A percentile compares a stretch with the other conserved stretches of the same genome.
phyloP scores from a whole-genome alignment of 2,888 invertebrate species.

The Ferdinandea cuprea region DNA sequence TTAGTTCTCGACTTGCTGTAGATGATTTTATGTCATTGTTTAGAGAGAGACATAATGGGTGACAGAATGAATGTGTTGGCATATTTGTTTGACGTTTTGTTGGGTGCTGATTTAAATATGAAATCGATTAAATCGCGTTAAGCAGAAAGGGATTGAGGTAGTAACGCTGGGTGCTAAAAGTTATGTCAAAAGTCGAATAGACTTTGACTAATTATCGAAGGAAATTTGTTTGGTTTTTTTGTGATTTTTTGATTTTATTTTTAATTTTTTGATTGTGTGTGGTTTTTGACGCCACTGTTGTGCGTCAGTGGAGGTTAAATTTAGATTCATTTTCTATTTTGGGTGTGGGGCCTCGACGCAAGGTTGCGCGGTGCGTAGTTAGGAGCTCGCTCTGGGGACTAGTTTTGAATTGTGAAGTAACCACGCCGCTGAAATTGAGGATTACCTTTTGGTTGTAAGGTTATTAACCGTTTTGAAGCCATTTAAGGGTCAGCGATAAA shows the following conservation, averaged over 20 bases:
- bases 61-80: constrained; percentile 31
- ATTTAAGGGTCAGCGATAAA: too few relatives aligned
- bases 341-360: neutral
- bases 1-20: constrained; percentile 54
- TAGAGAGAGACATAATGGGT: constrained; percentile 18
- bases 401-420: too few relatives aligned
- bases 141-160: neutral
- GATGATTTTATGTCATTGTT: constrained; percentile 57
- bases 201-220: constrained; percentile 3
- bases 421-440: too few relatives aligned
- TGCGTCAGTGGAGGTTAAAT: constrained; percentile 3
- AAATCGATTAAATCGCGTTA: constrained; percentile 6
- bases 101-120: constrained; percentile 26
- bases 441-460: too few relatives aligned
- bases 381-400: too few relatives aligned
- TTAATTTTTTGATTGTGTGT: neutral
- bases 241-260: too few relatives aligned
- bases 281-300: neutral
- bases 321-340: neutral
- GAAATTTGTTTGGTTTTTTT: neutral
- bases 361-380: neutral
- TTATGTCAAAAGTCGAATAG: constrained; percentile 3
- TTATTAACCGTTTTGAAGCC: too few relatives aligned
- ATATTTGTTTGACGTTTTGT: constrained; percentile 53
- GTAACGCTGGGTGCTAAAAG: too few relatives aligned